Evolutionary conservation across 2,113 vertebrate species (phyloP).

Genomic region (Delphinus delphis): DNA sequence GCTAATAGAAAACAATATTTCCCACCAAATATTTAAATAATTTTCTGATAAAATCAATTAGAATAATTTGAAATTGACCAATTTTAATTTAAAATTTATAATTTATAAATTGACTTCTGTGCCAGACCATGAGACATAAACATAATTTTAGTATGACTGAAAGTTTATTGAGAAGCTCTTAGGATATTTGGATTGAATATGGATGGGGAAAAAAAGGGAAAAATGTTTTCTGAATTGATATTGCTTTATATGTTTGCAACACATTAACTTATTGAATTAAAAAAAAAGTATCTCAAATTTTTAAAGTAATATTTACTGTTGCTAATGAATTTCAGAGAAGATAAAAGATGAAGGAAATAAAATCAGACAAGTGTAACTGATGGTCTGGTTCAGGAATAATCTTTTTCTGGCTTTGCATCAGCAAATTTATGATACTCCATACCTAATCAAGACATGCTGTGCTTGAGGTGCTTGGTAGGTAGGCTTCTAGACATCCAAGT

Average conservation of each 20-base stretch:
- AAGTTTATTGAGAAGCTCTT: not conserved
- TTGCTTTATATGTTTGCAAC: not conserved
- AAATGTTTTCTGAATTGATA: not conserved
- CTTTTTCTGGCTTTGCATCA: not conserved
- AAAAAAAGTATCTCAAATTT: not conserved
- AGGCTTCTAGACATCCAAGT: not conserved
- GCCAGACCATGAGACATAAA: not conserved
- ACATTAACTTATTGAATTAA: not conserved
- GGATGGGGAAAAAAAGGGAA: not conserved
- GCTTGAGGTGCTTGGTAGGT: not conserved
- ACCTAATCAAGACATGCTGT: not conserved
- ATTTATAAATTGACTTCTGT: not conserved
- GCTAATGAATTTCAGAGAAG: not conserved
- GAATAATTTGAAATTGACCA: slow-evolving; percentile 28
- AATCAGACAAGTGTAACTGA: not conserved
- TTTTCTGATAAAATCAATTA: slow-evolving; percentile 17
- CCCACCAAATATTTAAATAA: not conserved
- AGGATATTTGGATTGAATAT: not conserved
- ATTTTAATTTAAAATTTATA: not conserved
- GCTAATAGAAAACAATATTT: slow-evolving; percentile 14
- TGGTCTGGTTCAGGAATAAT: not conserved
- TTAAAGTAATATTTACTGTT: not conserved
- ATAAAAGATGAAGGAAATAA: not conserved
- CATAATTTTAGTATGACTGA: not conserved
- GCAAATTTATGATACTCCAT: not conserved